phyloP scores from a whole-genome alignment of 1,140 invertebrate species.

The Ceratitis capitata region DNA sequence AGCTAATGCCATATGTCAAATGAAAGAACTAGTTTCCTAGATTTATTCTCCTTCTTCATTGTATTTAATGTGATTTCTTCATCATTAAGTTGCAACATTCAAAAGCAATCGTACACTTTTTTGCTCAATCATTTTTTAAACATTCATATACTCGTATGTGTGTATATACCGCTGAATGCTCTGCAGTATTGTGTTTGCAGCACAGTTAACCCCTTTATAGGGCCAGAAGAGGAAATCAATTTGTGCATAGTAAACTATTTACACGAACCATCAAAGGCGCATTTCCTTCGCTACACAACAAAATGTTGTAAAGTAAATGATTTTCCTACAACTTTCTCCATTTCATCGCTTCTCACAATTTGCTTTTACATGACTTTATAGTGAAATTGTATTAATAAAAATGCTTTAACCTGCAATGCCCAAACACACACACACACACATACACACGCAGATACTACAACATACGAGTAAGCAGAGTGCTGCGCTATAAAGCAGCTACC shows the following conservation, averaged over 20 bases:
- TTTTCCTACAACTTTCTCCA: neutral
- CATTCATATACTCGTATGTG: too few species aligned
- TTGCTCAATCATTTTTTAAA: too few species aligned
- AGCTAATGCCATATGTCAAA: too few species aligned
- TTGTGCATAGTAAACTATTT: constrained; percentile 14
- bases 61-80: neutral
- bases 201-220: neutral
- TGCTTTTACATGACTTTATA: neutral
- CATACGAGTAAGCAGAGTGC: too few species aligned
- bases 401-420: neutral
- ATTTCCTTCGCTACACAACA: neutral
- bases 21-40: too few species aligned
- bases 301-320: neutral
- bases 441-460: neutral
- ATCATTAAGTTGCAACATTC: neutral
- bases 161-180: too few species aligned
- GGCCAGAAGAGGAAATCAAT: neutral
- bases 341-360: neutral
- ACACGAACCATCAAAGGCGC: neutral
- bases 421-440: neutral
- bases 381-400: constrained; percentile 11
- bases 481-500: neutral
- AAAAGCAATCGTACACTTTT: neutral
- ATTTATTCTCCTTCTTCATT: too few species aligned
- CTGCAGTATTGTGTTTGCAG: neutral